Percentiles rank a stretch among this genome's conserved stretches.
phyloP scores from a whole-genome alignment of 2,888 invertebrate species.

The Cordilura impudica region DNA sequence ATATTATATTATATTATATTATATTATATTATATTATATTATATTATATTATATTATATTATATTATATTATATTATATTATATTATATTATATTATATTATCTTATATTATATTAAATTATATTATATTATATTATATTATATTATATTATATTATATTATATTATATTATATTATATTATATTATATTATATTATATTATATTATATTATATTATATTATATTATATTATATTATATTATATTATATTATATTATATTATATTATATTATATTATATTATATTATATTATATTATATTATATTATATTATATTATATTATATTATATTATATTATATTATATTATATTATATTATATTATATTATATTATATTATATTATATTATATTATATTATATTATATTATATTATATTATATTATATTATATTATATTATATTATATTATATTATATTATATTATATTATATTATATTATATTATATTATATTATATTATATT shows the following conservation, averaged over 20 bases:
- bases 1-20: too few species aligned
- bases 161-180: conserved; percentile 32
- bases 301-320: conserved; percentile 6
- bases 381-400: conserved; percentile 18
- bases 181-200: conserved; percentile 30
- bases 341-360: conserved; percentile 21
- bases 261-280: conserved; percentile 23
- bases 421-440: conserved; percentile 18
- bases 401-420: conserved; percentile 18
- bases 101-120: conserved; percentile 34
- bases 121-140: conserved; percentile 33
- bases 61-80: conserved; percentile 20
- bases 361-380: conserved; percentile 18
- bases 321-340: conserved; percentile 14
- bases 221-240: conserved; percentile 9
- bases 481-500: conserved; percentile 10
- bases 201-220: conserved; percentile 21
- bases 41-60: too few species aligned
- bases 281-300: conserved; percentile 26
- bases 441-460: conserved; percentile 18
- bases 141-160: conserved; percentile 40
- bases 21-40: too few species aligned
- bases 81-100: conserved; percentile 37
- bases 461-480: conserved; percentile 16
- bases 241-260: conserved; percentile 21